Evolutionary conservation across 2,888 invertebrate genomes (phyloP).

Genomic region (Calephelis perditalis): DNA sequence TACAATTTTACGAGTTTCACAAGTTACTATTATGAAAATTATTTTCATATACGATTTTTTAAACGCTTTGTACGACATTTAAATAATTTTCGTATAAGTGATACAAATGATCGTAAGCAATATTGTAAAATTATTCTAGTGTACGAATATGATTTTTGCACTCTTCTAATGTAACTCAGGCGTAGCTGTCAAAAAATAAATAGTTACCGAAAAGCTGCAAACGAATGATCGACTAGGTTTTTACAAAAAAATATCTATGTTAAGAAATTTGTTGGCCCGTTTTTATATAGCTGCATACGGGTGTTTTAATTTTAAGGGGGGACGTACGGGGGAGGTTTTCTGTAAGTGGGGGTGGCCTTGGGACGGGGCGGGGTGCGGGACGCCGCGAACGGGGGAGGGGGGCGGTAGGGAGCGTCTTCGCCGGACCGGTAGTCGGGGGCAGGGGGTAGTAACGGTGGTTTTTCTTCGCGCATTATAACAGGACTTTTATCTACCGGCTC

Average conservation of each 20-base stretch:
- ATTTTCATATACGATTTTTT: no score
- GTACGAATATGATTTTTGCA: no score
- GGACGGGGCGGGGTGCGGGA: conserved; percentile 87
- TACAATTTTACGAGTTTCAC: no score
- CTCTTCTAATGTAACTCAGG: neutral
- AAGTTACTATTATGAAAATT: no score
- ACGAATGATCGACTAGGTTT: conserved; percentile 39
- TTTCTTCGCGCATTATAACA: conserved; percentile 95
- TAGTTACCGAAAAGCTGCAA: conserved; percentile 32
- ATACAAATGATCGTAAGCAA: no score
- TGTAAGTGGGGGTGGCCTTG: conserved; percentile 92
- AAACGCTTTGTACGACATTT: no score
- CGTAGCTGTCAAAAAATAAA: conserved; percentile 21
- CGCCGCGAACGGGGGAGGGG: conserved; percentile 91
- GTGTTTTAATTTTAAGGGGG: conserved; percentile 86
- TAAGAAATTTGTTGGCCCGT: conserved; percentile 34
- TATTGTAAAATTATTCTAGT: no score
- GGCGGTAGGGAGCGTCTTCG: conserved; percentile 89
- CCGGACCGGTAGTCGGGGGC: conserved; percentile 81
- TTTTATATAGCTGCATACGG: conserved; percentile 17
- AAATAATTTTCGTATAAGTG: no score
- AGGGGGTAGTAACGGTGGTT: conserved; percentile 93
- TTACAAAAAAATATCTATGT: conserved; percentile 30
- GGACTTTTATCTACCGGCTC: conserved; percentile 94
- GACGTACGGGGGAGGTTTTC: conserved; percentile 97